A percentile compares a stretch with the other conserved stretches of the same genome.
Evolutionary conservation across 2,888 invertebrate genomes (phyloP).

Genomic region (Xanthia icteritia): DNA sequence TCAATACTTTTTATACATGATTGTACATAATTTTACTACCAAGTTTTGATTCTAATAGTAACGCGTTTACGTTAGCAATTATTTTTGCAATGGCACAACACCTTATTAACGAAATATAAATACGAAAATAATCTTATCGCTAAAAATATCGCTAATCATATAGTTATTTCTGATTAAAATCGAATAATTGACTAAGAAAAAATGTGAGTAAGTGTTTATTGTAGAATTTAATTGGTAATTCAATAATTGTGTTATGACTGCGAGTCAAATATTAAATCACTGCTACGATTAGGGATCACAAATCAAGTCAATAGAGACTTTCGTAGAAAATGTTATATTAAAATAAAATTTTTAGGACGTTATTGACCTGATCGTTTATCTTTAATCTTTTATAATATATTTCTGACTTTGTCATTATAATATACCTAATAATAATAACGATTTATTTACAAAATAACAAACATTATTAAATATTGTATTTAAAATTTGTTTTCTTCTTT

Average conservation of each 20-base stretch:
- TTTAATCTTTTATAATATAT: neutral
- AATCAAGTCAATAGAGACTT: neutral
- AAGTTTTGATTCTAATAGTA: neutral
- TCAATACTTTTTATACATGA: neutral
- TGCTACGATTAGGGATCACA: neutral
- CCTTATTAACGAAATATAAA: too few species aligned
- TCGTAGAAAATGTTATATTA: neutral
- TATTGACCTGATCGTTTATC: neutral
- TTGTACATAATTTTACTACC: neutral
- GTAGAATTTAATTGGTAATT: neutral
- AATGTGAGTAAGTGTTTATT: neutral
- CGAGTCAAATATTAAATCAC: neutral
- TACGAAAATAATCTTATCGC: neutral
- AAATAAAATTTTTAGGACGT: slow-evolving; percentile 2
- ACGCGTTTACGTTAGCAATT: neutral
- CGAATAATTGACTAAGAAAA: slow-evolving; percentile 3
- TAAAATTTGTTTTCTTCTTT: neutral
- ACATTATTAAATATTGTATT: neutral
- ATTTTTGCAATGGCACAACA: neutral
- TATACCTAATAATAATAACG: neutral
- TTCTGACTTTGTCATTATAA: neutral
- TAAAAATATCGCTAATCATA: neutral
- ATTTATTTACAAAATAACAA: slow-evolving; percentile 1
- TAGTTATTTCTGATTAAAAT: neutral
- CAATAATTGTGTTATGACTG: slow-evolving; percentile 7